phyloP scores from a whole-genome alignment of 2,888 invertebrate genomes.

The Epinotia ramella region DNA sequence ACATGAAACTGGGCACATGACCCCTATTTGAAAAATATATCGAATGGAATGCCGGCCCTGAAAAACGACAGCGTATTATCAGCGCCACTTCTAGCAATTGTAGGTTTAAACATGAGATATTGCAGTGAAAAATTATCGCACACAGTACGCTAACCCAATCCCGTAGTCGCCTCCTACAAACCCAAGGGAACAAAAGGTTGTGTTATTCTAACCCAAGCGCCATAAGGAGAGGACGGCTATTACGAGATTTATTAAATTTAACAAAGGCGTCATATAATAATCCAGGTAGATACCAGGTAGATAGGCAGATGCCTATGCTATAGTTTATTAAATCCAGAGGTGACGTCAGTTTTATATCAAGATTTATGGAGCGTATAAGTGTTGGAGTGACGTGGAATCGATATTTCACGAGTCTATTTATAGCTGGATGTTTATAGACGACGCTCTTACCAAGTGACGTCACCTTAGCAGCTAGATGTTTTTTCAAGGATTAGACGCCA shows the following conservation, averaged over 20 bases:
- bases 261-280: not conserved
- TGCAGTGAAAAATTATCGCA: too few species aligned
- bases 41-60: not conserved
- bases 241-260: not conserved
- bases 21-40: not conserved
- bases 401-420: constrained; percentile 37
- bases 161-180: too few species aligned
- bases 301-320: too few species aligned
- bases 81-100: too few species aligned
- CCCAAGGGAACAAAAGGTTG: too few species aligned
- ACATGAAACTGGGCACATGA: not conserved
- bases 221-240: too few species aligned
- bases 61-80: too few species aligned
- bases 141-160: too few species aligned
- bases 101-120: too few species aligned
- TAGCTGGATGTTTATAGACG: constrained; percentile 37
- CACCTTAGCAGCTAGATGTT: constrained; percentile 36
- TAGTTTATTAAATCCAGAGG: constrained; percentile 12
- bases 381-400: constrained; percentile 37
- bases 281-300: too few species aligned
- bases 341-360: constrained; percentile 10
- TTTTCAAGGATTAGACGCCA: constrained; percentile 33
- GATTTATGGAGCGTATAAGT: constrained; percentile 38
- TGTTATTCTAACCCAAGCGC: too few species aligned
- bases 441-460: constrained; percentile 38